Base-by-base conservation (phyloP, 2,888 invertebrate genomes). In the Apodemia hepburni region DNA sequence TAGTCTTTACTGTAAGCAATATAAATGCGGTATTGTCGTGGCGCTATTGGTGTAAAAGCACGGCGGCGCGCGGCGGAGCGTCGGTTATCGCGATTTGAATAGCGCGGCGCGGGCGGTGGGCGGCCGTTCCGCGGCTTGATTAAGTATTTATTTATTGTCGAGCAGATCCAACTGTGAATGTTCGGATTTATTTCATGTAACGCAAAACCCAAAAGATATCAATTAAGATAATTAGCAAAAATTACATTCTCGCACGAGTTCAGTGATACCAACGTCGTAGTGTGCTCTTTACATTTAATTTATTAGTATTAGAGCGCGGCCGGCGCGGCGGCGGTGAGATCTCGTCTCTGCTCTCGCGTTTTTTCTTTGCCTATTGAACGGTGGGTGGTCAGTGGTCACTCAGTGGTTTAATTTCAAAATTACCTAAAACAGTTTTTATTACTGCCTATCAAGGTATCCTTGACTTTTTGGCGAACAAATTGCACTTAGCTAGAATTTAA, bases 71-170 rank as follows among this genome's bases (percentile, higher is more conserved):
- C 29, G 22, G 49, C 38, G 58, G 27, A 33, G 54, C 38, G 42
- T 27, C 54, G 18, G 45, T 61, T 61, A 63, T 64, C 66, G 63
- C 64, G 66, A 65, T 65, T 65, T 63, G 63, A 65, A 65, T 65
- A 65, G 59, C 8, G 38, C 18, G 3, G 60, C 49, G 42, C 42
- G 54, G 49, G 59, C 33, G 61, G 59, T 33, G 59, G 63, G 65
- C 61, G 61, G 62, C 60, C 61, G 54, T 54, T 54, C 54, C 54
- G 27, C 58, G 61, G 63, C 60, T 62, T 64, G 64, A 64, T 66
- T 65, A 64, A 64, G 58, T 63, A 63, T 66, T 66, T 64, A 64
- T 67, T 67, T 67, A 67, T 66, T 66, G 64, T 63, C 60, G 33
- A 64, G 49, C 35, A 65, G 62, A 64, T 61, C 51, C 60, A 60